Evolutionary conservation across 2,113 vertebrate genomes (phyloP), one percentile per base, ranked within the genome.

Genomic region (Rhinolophus ferrumequinum): DNA sequence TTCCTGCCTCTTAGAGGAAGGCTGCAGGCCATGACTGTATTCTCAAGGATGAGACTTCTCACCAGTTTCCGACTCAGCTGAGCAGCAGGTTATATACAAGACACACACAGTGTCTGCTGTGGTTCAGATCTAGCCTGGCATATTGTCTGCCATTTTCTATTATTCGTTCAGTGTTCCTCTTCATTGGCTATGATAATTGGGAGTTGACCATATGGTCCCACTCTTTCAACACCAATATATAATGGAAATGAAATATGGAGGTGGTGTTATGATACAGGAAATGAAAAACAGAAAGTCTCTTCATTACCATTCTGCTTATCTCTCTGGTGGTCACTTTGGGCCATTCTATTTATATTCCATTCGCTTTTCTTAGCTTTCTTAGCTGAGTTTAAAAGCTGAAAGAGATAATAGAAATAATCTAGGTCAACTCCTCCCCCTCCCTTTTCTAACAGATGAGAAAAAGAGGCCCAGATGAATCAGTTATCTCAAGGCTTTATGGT

Each of bases 181-280:
- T 81, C 79, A 76, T 8, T 81, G 95, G 58, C 77, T 64, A 0
- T 56, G 88, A 33, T 97, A 83, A 96, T 44, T 88, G 73, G 79
- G 88, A 93, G 60, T 50, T 86, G 95, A 64, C 94, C 95, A 88
- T 83, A 73, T 88, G 93, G 91, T 91, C 91, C 86, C 54, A 47
- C 22, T 97, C 95, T 95, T 91, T 97, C 86, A 93, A 26, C 79
- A 95, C 69, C 66, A 38, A 26, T 88, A 44, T 89, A 58, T 91
- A 96, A 92, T 89, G 64, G 75, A 80, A 93, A 87, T 35, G 69
- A 94, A 97, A 77, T 80, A 44, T 28, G 79, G 95, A 80, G 64
- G 69, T 47, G 75, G 22, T 72, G 41, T 58, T 75, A 80, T 38
- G 72, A 92, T 84, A 66, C 2, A 35, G 50, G 41, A 77, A 86